Percentiles rank a stretch among this genome's conserved stretches.
Conservation (phyloP, 2,113 vertebrate species). For the Laticauda colubrina region DNA sequence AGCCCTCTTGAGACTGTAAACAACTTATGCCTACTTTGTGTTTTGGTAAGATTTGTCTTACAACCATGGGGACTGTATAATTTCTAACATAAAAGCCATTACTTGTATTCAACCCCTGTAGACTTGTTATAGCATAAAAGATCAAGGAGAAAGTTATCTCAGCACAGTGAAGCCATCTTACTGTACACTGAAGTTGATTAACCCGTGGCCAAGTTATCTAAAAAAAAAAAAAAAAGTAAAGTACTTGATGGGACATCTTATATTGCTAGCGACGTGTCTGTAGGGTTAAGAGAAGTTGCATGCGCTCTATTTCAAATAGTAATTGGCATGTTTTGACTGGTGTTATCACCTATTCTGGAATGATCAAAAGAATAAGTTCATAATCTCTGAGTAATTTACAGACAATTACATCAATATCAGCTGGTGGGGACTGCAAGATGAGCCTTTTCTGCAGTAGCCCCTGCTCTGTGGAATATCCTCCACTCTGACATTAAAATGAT, state of each 20-base stretch:
- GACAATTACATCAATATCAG: too few relatives aligned
- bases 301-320: neutral
- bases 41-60: neutral
- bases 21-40: neutral
- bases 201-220: neutral
- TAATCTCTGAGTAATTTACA: neutral
- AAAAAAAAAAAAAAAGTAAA: neutral
- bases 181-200: too few relatives aligned
- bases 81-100: too few relatives aligned
- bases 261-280: neutral
- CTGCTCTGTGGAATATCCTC: too few relatives aligned
- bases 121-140: neutral
- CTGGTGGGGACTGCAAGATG: too few relatives aligned
- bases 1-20: neutral
- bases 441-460: too few relatives aligned
- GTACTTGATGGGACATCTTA: neutral
- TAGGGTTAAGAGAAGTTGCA: neutral
- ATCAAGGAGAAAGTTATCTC: neutral
- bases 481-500: too few relatives aligned
- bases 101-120: too few relatives aligned
- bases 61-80: too few relatives aligned
- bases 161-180: too few relatives aligned
- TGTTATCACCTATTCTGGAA: neutral
- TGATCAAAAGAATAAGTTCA: neutral
- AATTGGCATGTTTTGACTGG: neutral